Percentiles rank a stretch among this genome's conserved stretches.
Conservation (phyloP, 2,113 vertebrate genomes). For the Ammodytes marinus region DNA sequence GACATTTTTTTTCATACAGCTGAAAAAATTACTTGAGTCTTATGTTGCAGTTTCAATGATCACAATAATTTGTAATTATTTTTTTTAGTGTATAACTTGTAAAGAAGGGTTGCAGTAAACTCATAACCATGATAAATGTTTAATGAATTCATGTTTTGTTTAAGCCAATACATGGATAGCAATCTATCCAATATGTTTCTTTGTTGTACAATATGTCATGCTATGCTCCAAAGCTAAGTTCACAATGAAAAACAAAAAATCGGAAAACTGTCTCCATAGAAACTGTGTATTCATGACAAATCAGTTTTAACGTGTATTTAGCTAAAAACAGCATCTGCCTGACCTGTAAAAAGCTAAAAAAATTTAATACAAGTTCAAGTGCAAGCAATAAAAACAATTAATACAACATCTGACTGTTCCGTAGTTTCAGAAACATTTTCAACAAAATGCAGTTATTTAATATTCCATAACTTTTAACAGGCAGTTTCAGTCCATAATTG, state of each 20-base stretch:
- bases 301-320: conserved; percentile 21
- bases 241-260: not conserved
- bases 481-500: conserved; percentile 1
- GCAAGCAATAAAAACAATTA: conserved; percentile 9
- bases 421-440: not conserved
- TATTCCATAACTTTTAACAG: not conserved
- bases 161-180: not conserved
- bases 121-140: not conserved
- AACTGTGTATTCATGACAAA: not conserved
- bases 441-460: not conserved
- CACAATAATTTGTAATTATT: not conserved
- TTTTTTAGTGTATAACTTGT: not conserved
- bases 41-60: not conserved
- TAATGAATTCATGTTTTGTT: conserved; percentile 1
- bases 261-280: not conserved
- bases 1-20: not conserved
- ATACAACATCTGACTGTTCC: not conserved
- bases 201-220: not conserved
- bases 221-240: not conserved
- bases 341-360: not conserved
- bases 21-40: not conserved
- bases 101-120: not conserved
- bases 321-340: not conserved
- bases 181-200: not conserved
- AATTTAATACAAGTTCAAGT: not conserved